These are phyloP conservation scores for Argyrosomus regius DNA, from an alignment of 2,797 vertebrate species.

Conservation along the genomic window DNA sequence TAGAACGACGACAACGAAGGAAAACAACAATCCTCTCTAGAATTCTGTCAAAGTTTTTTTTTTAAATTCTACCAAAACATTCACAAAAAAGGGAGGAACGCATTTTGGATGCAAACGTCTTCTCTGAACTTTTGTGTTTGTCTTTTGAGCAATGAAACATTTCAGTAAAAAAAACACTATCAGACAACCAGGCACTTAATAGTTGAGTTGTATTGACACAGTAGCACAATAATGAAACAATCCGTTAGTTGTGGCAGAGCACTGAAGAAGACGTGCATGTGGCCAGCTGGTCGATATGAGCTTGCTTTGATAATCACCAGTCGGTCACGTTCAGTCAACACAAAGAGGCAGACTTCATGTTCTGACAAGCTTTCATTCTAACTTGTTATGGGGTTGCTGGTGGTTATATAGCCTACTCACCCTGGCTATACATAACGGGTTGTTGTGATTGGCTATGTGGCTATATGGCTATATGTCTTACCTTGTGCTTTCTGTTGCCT, in stretches of 20 bases:
- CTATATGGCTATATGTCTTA: too few relatives aligned
- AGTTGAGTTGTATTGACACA: not conserved
- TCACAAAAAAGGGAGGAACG: not conserved
- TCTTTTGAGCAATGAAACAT: not conserved
- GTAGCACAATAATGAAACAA: constrained; percentile 5
- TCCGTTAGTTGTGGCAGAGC: not conserved
- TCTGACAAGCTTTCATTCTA: constrained; percentile 21
- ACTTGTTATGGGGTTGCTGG: not conserved
- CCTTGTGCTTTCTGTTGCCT: not conserved
- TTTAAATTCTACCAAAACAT: constrained; percentile 1
- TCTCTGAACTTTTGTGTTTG: not conserved
- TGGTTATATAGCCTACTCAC: not conserved
- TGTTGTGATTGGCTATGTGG: constrained; percentile 13
- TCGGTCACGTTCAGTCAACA: constrained; percentile 20
- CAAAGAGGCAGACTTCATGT: not conserved
- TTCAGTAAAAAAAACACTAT: not conserved
- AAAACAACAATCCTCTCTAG: constrained; percentile 45
- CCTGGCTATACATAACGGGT: not conserved
- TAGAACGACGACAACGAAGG: constrained; percentile 23
- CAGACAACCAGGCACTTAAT: not conserved
- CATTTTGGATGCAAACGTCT: not conserved
- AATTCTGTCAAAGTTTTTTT: constrained; percentile 25
- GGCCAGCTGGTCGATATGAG: constrained; percentile 17
- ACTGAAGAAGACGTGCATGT: constrained; percentile 19
- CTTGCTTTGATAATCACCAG: constrained; percentile 1